phyloP scores from a whole-genome alignment of 2,797 vertebrate species.

The Ctenopoma kingsleyae region DNA sequence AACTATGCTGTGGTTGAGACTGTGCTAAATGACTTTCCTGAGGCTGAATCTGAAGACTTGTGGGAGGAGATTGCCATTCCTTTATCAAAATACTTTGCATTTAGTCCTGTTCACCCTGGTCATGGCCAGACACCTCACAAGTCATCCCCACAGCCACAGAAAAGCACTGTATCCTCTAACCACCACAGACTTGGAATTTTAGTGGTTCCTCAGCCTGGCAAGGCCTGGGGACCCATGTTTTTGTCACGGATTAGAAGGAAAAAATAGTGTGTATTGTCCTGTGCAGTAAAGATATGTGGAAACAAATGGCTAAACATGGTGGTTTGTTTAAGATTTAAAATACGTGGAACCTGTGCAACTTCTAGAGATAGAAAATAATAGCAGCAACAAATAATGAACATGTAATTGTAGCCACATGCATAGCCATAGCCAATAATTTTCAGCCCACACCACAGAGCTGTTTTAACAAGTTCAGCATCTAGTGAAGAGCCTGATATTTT shows the following conservation, averaged over 20 bases:
- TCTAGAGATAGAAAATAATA: neutral
- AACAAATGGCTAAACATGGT: constrained; percentile 6
- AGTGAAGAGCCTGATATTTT: neutral
- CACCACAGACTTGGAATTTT: constrained; percentile 84
- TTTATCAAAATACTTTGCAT: constrained; percentile 86
- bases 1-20: constrained; percentile 89
- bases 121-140: constrained; percentile 25
- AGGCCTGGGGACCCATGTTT: constrained; percentile 96
- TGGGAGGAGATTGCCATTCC: constrained; percentile 80
- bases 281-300: constrained; percentile 8
- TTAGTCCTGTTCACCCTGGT: constrained; percentile 69
- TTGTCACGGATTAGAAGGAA: constrained; percentile 89
- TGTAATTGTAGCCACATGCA: neutral
- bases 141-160: constrained; percentile 24
- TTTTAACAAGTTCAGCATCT: constrained; percentile 10
- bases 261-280: constrained; percentile 38
- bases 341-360: neutral
- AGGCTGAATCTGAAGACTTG: constrained; percentile 86
- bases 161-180: constrained; percentile 22
- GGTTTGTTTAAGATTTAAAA: constrained; percentile 3
- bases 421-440: too few relatives aligned
- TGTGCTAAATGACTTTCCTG: constrained; percentile 82
- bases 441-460: neutral
- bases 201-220: constrained; percentile 89
- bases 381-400: constrained; percentile 3